Evolutionary conservation across 2,797 vertebrate genomes (phyloP).

Genomic region (Dicrostonyx torquatus): DNA sequence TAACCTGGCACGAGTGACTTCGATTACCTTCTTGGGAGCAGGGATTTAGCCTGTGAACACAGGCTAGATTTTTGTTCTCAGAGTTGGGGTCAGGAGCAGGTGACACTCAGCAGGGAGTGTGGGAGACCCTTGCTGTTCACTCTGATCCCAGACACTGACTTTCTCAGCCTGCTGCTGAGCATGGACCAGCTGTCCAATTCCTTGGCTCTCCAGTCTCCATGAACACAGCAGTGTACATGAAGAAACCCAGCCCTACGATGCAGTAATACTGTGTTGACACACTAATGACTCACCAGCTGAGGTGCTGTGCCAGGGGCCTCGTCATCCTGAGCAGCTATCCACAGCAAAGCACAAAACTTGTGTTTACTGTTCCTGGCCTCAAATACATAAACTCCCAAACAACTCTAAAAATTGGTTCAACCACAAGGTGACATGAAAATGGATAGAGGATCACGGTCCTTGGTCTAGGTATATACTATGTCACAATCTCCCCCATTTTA

Average conservation of each 20-base stretch:
- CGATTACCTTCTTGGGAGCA: background rate
- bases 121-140: background rate
- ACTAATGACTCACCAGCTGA: background rate
- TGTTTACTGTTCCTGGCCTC: background rate
- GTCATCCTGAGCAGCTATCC: background rate
- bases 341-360: background rate
- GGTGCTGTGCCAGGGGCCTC: background rate
- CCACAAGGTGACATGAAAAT: background rate
- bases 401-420: background rate
- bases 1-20: background rate
- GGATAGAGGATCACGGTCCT: background rate
- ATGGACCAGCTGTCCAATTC: background rate
- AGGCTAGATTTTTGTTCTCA: background rate
- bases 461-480: background rate
- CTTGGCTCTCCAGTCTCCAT: background rate
- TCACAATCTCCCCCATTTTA: slow-evolving; percentile 23
- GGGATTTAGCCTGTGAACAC: background rate
- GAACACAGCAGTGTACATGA: background rate
- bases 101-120: background rate
- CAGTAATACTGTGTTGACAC: background rate
- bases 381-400: background rate
- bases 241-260: background rate
- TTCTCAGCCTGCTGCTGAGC: background rate
- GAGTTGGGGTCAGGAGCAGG: background rate
- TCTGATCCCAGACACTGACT: background rate